Percentiles rank a stretch among this genome's conserved stretches.
Evolutionary conservation across 2,797 vertebrate species (phyloP).

Genomic region (Capromys pilorides): DNA sequence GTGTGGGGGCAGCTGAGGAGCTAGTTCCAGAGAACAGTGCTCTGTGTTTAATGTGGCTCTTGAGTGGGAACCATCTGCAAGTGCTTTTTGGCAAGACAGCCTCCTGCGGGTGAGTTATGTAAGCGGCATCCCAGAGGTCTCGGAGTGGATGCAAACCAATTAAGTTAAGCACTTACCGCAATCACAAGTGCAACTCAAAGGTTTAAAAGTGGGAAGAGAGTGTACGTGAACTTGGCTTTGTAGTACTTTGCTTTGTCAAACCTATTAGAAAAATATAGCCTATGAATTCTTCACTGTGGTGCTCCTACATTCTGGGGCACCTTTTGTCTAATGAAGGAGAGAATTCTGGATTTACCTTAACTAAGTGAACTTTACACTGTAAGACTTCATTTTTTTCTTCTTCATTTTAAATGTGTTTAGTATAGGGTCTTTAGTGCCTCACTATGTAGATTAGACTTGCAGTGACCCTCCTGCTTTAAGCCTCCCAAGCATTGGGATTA

Average conservation of each 20-base stretch:
- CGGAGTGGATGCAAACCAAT: constrained; percentile 80
- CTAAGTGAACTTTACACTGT: neutral
- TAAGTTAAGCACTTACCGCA: constrained; percentile 82
- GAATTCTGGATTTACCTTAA: constrained; percentile 22
- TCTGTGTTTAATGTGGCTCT: constrained; percentile 68
- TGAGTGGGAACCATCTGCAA: constrained; percentile 69
- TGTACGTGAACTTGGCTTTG: constrained; percentile 71
- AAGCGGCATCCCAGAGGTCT: constrained; percentile 79
- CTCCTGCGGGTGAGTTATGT: constrained; percentile 78
- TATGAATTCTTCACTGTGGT: constrained; percentile 8
- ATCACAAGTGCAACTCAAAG: constrained; percentile 73
- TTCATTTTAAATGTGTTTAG: no score
- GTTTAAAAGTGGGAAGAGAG: constrained; percentile 76
- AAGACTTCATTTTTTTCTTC: neutral
- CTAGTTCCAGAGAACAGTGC: constrained; percentile 40
- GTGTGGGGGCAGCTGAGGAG: neutral
- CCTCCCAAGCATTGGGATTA: no score
- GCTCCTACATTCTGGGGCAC: constrained; percentile 24
- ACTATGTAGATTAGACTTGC: no score
- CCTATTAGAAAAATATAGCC: constrained; percentile 63
- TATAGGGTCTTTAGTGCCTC: no score
- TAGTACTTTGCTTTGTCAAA: constrained; percentile 63
- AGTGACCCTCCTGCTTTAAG: no score
- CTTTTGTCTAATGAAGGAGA: constrained; percentile 19
- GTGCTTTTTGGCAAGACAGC: constrained; percentile 76